Evolutionary conservation across 2,113 vertebrate genomes (phyloP).

Genomic region (Mesembrinibis cayennensis): DNA sequence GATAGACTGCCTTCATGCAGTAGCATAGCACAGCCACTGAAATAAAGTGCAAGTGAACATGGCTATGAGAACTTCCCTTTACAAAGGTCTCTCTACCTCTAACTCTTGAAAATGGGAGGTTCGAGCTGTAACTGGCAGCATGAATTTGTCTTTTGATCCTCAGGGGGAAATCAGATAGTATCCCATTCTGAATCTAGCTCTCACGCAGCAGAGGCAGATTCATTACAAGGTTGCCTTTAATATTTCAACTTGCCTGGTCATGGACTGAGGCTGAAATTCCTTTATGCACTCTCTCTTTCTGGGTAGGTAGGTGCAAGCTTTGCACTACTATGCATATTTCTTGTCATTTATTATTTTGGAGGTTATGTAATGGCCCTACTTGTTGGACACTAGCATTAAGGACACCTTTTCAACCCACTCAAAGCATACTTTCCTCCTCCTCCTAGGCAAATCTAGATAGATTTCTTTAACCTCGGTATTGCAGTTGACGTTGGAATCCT

Average conservation of each 20-base stretch:
- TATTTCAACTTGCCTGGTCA: not conserved
- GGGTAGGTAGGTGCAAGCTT: not conserved
- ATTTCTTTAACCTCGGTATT: not conserved
- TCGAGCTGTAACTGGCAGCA: not conserved
- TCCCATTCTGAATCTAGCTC: not conserved
- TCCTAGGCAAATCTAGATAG: not conserved
- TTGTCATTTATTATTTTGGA: not conserved
- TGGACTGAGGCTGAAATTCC: not conserved
- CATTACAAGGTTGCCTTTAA: not conserved
- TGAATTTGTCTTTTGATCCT: not conserved
- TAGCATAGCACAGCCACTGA: not conserved
- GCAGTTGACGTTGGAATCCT: not conserved
- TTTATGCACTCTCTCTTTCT: not conserved
- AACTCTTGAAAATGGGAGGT: not conserved
- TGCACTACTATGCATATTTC: not conserved
- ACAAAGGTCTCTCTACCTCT: not conserved
- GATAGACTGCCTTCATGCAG: not conserved
- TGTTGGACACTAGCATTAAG: not conserved
- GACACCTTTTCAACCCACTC: not conserved
- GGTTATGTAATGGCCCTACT: not conserved
- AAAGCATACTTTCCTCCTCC: not conserved
- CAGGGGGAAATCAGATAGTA: not conserved
- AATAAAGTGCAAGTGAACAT: not conserved
- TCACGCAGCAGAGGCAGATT: not conserved
- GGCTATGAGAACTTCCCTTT: not conserved